A percentile compares a stretch with the other conserved stretches of the same genome.
phyloP scores from a whole-genome alignment of 2,888 invertebrate genomes.

The Cancer borealis region DNA sequence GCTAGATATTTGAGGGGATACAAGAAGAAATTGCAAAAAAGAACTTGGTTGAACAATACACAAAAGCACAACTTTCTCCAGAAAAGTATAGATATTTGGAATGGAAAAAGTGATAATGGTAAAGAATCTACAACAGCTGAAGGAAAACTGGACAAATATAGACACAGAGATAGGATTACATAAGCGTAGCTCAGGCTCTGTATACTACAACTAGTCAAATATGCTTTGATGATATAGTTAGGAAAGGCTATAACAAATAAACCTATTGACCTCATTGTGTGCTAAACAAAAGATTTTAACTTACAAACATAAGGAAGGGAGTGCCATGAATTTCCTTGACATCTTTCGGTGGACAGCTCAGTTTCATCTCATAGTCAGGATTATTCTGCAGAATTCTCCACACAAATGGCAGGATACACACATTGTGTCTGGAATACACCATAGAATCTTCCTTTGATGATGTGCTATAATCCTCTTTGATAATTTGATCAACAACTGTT shows the following conservation, averaged over 20 bases:
- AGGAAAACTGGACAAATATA: no score
- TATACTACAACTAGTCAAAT: no score
- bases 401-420: constrained; percentile 87
- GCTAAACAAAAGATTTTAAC: constrained; percentile 67
- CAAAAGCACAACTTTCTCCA: background rate
- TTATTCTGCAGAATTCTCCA: constrained; percentile 90
- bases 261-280: background rate
- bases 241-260: background rate
- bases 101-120: no score
- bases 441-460: constrained; percentile 43
- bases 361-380: constrained; percentile 84
- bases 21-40: no score
- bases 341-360: constrained; percentile 86
- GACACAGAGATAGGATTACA: no score
- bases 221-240: no score
- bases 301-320: constrained; percentile 87
- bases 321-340: constrained; percentile 81
- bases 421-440: constrained; percentile 83
- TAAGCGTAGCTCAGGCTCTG: no score
- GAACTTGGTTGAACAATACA: no score
- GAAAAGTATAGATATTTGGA: background rate
- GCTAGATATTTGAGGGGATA: no score
- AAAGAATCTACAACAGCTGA: no score
- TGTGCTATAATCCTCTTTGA: background rate
- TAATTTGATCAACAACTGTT: background rate